Evolutionary conservation across 2,888 invertebrate genomes (phyloP).

Genomic region (Harmothoe impar): DNA sequence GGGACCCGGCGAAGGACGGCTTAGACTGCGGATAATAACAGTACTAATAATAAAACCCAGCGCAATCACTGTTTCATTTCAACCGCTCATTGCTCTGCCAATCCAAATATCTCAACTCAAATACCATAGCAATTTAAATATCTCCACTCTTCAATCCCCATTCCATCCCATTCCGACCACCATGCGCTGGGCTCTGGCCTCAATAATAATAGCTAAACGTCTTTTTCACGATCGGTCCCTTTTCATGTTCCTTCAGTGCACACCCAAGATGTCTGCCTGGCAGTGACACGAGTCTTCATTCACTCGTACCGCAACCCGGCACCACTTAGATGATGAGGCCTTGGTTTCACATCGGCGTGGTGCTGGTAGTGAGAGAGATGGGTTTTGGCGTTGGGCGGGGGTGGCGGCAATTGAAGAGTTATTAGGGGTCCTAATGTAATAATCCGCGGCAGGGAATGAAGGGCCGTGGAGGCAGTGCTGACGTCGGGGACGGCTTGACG

Average conservation of each 20-base stretch:
- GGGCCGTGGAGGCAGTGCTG: neutral
- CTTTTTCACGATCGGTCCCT: neutral
- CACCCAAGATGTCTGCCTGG: no score
- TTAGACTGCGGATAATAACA: conserved; percentile 17
- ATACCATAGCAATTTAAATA: neutral
- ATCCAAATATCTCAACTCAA: conserved; percentile 16
- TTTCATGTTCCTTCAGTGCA: neutral
- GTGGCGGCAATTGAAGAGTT: conserved; percentile 36
- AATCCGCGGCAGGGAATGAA: neutral
- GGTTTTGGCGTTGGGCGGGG: neutral
- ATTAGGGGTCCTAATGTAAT: conserved; percentile 48
- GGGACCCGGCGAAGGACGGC: neutral
- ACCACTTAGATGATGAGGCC: neutral
- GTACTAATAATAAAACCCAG: conserved; percentile 1
- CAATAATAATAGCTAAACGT: conserved; percentile 11
- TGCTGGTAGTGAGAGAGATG: neutral
- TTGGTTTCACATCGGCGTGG: neutral
- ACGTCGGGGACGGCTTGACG: neutral
- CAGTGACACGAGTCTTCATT: no score
- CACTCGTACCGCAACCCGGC: no score
- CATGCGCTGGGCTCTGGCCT: neutral
- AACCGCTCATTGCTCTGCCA: neutral
- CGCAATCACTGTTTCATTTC: neutral
- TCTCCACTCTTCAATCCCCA: neutral
- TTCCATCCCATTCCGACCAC: conserved; percentile 17